Conservation (phyloP, 1,140 invertebrate genomes). For the Zaprionus inermis region DNA sequence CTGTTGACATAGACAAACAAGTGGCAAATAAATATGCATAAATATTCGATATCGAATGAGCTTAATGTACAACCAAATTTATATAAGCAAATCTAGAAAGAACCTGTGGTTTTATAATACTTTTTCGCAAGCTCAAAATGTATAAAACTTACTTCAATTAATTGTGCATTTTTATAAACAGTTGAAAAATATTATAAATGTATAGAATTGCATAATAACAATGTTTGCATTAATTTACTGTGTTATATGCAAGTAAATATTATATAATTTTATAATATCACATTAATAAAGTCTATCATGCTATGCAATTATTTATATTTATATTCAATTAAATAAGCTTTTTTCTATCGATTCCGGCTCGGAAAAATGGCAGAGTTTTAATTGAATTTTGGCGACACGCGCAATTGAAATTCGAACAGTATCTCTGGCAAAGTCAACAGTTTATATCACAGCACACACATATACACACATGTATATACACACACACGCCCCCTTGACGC, state of each 20-base stretch:
- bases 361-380: background rate
- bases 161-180: too few relatives aligned
- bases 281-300: background rate
- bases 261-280: background rate
- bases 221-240: too few relatives aligned
- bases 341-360: too few relatives aligned
- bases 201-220: too few relatives aligned
- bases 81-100: too few relatives aligned
- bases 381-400: background rate
- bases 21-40: background rate
- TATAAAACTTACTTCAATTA: too few relatives aligned
- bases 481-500: constrained; percentile 17
- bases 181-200: too few relatives aligned
- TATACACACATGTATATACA: background rate
- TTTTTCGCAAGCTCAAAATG: too few relatives aligned
- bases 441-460: constrained; percentile 3
- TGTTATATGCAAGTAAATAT: background rate
- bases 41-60: background rate
- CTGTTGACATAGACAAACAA: background rate
- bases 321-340: background rate
- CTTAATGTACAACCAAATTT: too few relatives aligned
- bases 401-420: constrained; percentile 12
- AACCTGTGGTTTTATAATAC: too few relatives aligned
- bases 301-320: background rate
- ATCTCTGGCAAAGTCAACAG: constrained; percentile 16